A percentile compares a stretch with the other conserved stretches of the same genome.
phyloP scores from a whole-genome alignment of 2,797 vertebrate species.

The Mormyrus hasselquistii region DNA sequence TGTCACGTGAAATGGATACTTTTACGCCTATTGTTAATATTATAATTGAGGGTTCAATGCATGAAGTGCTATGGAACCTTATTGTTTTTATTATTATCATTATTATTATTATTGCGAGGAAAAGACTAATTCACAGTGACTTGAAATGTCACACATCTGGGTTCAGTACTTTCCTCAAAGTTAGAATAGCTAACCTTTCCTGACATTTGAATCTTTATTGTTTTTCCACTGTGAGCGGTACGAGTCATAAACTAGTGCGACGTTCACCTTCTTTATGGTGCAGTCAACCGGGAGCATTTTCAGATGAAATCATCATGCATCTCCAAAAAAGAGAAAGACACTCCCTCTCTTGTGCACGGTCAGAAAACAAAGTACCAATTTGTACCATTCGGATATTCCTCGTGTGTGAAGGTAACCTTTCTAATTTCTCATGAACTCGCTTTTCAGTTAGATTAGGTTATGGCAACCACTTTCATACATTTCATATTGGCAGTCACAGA shows the following conservation, averaged over 20 bases:
- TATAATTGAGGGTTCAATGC: neutral
- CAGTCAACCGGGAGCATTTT: neutral
- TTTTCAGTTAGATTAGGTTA: neutral
- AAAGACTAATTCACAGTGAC: neutral
- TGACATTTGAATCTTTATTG: neutral
- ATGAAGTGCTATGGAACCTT: neutral
- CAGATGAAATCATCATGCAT: neutral
- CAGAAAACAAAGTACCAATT: neutral
- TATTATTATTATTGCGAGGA: neutral
- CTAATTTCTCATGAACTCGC: neutral
- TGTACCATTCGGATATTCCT: neutral
- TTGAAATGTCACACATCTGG: neutral
- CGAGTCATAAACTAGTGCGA: neutral
- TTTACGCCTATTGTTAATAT: neutral
- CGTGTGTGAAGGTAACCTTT: neutral
- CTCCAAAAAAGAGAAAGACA: neutral
- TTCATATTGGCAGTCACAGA: neutral
- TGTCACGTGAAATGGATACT: neutral
- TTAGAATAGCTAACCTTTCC: neutral
- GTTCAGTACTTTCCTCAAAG: neutral
- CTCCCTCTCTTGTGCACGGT: neutral
- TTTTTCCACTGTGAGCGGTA: neutral
- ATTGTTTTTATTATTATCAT: neutral
- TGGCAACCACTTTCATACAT: neutral
- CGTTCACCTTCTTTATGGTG: neutral